phyloP scores from a whole-genome alignment of 2,888 invertebrate species.

The Volucella inflata region DNA sequence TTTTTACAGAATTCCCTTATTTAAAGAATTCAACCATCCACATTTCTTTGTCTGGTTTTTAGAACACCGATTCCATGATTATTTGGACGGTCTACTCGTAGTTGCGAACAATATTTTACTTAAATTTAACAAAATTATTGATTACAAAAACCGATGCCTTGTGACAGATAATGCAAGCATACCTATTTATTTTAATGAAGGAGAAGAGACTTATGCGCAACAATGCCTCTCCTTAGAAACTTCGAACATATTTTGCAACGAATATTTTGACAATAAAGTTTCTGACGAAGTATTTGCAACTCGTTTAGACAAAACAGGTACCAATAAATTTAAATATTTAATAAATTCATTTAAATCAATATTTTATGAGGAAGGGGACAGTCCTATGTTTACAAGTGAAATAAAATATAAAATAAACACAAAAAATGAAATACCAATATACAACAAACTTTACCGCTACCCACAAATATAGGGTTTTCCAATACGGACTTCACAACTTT shows the following conservation, averaged over 20 bases:
- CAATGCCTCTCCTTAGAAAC: neutral
- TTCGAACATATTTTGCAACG: neutral
- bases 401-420: too few relatives aligned
- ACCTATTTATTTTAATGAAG: neutral
- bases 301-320: neutral
- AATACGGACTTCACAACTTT: too few relatives aligned
- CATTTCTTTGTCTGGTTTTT: neutral
- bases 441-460: too few relatives aligned
- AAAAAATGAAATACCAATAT: too few relatives aligned
- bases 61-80: neutral
- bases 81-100: neutral
- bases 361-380: too few relatives aligned
- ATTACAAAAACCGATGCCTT: neutral
- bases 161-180: neutral
- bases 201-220: neutral
- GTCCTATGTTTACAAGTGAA: too few relatives aligned
- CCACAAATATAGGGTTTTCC: too few relatives aligned
- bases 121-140: too few relatives aligned
- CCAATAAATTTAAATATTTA: too few relatives aligned
- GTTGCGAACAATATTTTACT: neutral
- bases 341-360: too few relatives aligned
- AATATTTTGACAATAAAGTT: neutral
- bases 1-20: neutral
- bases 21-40: neutral
- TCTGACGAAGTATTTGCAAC: neutral